Evolutionary conservation across 2,888 invertebrate species (phyloP).

Genomic region (Hanleya hanleyi): DNA sequence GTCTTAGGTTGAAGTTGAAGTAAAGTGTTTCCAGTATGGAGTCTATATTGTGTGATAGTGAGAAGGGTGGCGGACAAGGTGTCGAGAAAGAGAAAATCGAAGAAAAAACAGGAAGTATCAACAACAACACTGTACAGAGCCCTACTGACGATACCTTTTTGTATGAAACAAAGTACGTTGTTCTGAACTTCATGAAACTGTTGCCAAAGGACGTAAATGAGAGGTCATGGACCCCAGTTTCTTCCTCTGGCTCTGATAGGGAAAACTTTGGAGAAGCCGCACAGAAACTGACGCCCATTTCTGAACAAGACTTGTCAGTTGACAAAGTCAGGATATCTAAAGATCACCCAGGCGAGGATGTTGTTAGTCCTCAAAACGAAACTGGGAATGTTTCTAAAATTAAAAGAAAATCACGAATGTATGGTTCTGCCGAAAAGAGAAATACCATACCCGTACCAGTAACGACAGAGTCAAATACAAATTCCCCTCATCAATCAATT

Average conservation of each 20-base stretch:
- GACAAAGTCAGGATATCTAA: too few species aligned
- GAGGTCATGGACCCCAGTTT: not conserved
- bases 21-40: too few species aligned
- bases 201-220: slow-evolving; percentile 18
- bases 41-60: too few species aligned
- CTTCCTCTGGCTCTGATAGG: not conserved
- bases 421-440: too few species aligned
- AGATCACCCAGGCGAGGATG: too few species aligned
- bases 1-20: too few species aligned
- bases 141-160: slow-evolving; percentile 41
- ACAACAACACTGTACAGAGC: too few species aligned
- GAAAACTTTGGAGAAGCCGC: not conserved
- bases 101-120: too few species aligned
- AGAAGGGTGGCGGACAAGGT: too few species aligned
- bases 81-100: too few species aligned
- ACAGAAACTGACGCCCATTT: not conserved
- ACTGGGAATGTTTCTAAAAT: not conserved
- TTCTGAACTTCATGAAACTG: slow-evolving; percentile 47
- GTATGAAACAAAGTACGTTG: slow-evolving; percentile 52
- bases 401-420: not conserved
- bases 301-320: too few species aligned
- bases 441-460: not conserved
- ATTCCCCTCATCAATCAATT: not conserved
- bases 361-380: not conserved
- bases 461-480: not conserved